phyloP scores from a whole-genome alignment of 2,797 vertebrate genomes.

The Echeneis naucrates region DNA sequence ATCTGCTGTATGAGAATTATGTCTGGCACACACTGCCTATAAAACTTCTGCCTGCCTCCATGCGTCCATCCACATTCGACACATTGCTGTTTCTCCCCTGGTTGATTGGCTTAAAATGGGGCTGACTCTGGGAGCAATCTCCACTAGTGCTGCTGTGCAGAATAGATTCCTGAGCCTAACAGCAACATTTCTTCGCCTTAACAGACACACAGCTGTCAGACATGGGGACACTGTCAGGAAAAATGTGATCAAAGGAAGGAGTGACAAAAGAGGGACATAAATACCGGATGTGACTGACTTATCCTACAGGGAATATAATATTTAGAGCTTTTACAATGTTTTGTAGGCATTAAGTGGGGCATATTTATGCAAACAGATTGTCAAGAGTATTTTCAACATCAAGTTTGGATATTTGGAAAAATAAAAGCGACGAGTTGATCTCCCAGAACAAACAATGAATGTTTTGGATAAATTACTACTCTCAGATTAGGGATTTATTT shows the following conservation, averaged over 20 bases:
- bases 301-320: slow-evolving; percentile 38
- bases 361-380: slow-evolving; percentile 27
- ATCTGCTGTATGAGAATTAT: slow-evolving; percentile 85
- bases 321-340: slow-evolving; percentile 35
- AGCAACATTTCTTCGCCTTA: slow-evolving; percentile 59
- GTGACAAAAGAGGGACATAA: slow-evolving; percentile 40
- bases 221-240: slow-evolving; percentile 45
- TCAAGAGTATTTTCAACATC: background rate
- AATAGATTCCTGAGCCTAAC: slow-evolving; percentile 63
- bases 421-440: slow-evolving; percentile 10
- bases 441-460: background rate
- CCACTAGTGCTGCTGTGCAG: slow-evolving; percentile 36
- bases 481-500: background rate
- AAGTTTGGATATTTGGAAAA: background rate
- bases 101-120: slow-evolving; percentile 72
- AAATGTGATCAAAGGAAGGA: slow-evolving; percentile 54
- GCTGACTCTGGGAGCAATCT: slow-evolving; percentile 65
- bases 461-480: background rate
- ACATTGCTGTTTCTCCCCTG: slow-evolving; percentile 32
- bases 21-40: slow-evolving; percentile 73
- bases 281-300: slow-evolving; percentile 36
- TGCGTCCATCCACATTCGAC: slow-evolving; percentile 42
- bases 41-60: slow-evolving; percentile 67
- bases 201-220: slow-evolving; percentile 70
- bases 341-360: slow-evolving; percentile 42